Evolutionary conservation across 2,113 vertebrate species (phyloP).

Genomic region (Malaclemys terrapin): DNA sequence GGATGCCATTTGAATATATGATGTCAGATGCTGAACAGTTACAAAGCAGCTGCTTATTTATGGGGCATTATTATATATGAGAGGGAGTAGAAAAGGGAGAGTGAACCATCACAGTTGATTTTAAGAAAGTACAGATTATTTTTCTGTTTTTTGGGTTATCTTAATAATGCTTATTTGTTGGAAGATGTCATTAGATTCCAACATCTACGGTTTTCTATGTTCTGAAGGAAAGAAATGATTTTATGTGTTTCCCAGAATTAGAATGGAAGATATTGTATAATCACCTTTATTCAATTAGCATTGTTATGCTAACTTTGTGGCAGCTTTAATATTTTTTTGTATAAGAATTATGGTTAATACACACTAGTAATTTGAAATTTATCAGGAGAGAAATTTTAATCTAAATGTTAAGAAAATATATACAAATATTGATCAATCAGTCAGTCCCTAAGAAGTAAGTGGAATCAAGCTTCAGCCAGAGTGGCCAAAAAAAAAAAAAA

Average conservation of each 20-base stretch:
- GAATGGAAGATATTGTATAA: background rate
- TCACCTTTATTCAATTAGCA: background rate
- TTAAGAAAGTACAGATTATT: background rate
- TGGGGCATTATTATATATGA: background rate
- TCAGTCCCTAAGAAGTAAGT: background rate
- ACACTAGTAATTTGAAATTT: slow-evolving; percentile 18
- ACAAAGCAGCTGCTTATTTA: background rate
- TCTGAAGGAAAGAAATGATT: background rate
- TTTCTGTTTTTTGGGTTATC: background rate
- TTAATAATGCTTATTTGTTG: background rate
- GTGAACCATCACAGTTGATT: background rate
- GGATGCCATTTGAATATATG: background rate
- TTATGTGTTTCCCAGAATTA: background rate
- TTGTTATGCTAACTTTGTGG: background rate
- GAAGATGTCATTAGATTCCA: background rate
- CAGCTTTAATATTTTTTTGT: background rate
- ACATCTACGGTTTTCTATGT: background rate
- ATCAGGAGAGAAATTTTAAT: background rate
- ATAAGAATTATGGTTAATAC: slow-evolving; percentile 13
- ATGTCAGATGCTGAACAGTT: background rate
- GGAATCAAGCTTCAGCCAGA: background rate
- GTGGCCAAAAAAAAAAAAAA: background rate
- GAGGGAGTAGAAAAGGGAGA: background rate
- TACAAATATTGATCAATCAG: fast-evolving
- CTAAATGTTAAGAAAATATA: background rate